A percentile compares a stretch with the other conserved stretches of the same genome.
Conservation (phyloP, 1,140 invertebrate genomes). For the Trachelipus rathkii region DNA sequence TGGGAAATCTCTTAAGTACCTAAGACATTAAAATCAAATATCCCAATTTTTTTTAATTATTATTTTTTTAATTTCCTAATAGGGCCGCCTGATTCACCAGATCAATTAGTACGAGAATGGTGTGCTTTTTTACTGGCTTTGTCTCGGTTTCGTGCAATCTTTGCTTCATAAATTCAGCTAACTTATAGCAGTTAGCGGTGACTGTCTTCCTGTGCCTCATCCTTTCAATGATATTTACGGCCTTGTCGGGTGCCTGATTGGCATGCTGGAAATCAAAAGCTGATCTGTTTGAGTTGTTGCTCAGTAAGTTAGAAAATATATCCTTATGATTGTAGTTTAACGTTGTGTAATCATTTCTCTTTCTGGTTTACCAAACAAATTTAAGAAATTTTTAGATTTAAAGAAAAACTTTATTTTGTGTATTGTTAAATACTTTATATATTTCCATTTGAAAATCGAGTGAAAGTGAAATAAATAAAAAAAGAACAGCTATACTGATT, state of each 20-base stretch:
- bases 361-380: background rate
- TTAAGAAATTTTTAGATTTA: too few species aligned
- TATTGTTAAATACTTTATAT: too few species aligned
- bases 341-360: background rate
- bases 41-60: background rate
- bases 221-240: conserved; percentile 37
- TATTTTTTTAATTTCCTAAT: too few species aligned
- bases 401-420: too few species aligned
- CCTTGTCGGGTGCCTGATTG: conserved; percentile 28
- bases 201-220: conserved; percentile 31
- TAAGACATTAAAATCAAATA: background rate
- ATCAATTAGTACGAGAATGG: conserved; percentile 16
- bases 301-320: conserved; percentile 30
- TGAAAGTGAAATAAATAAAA: too few species aligned
- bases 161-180: conserved; percentile 40
- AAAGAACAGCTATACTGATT: too few species aligned
- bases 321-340: background rate
- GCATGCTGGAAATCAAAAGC: conserved; percentile 34
- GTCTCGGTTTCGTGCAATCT: conserved; percentile 31
- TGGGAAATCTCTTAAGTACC: background rate
- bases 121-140: conserved; percentile 34
- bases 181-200: conserved; percentile 40
- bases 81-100: conserved; percentile 24
- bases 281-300: conserved; percentile 42
- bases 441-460: too few species aligned